Conservation (phyloP, 1,140 invertebrate genomes). For the Lordiphosa stackelbergi region DNA sequence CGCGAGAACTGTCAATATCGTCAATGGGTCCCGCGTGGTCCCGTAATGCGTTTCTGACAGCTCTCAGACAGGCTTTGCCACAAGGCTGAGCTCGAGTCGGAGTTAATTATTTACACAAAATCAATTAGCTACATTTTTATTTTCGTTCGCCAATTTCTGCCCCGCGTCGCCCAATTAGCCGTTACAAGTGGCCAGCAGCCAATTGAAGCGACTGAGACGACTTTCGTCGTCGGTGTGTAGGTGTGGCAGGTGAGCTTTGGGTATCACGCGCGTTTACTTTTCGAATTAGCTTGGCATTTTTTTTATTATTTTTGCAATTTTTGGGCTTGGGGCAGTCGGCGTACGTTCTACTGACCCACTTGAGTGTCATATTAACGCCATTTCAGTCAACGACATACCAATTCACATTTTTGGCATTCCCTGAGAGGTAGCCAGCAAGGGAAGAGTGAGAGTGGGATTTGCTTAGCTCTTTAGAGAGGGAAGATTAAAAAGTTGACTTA, state of each 20-base stretch:
- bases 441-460: neutral
- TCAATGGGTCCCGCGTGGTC: slow-evolving; percentile 13
- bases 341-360: slow-evolving; percentile 66
- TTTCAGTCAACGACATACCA: slow-evolving; percentile 26
- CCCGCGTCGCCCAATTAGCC: slow-evolving; percentile 58
- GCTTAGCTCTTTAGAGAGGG: too few relatives aligned
- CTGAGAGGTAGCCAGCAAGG: slow-evolving; percentile 1
- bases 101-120: slow-evolving; percentile 39
- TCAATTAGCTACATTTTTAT: slow-evolving; percentile 51
- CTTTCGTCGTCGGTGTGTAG: slow-evolving; percentile 44
- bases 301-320: slow-evolving; percentile 28
- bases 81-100: slow-evolving; percentile 8
- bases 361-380: slow-evolving; percentile 34
- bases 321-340: slow-evolving; percentile 25
- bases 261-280: slow-evolving; percentile 51
- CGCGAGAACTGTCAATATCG: slow-evolving; percentile 32
- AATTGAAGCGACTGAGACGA: slow-evolving; percentile 30
- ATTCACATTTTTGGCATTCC: slow-evolving; percentile 42
- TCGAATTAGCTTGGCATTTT: slow-evolving; percentile 61
- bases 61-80: slow-evolving; percentile 34
- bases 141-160: slow-evolving; percentile 14
- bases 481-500: too few relatives aligned
- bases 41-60: slow-evolving; percentile 58
- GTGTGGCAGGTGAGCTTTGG: slow-evolving; percentile 18
- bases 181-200: slow-evolving; percentile 62